Evolutionary conservation across 2,888 invertebrate genomes (phyloP), one percentile per base, ranked within the genome.

Genomic region (Lathronympha strigana): DNA sequence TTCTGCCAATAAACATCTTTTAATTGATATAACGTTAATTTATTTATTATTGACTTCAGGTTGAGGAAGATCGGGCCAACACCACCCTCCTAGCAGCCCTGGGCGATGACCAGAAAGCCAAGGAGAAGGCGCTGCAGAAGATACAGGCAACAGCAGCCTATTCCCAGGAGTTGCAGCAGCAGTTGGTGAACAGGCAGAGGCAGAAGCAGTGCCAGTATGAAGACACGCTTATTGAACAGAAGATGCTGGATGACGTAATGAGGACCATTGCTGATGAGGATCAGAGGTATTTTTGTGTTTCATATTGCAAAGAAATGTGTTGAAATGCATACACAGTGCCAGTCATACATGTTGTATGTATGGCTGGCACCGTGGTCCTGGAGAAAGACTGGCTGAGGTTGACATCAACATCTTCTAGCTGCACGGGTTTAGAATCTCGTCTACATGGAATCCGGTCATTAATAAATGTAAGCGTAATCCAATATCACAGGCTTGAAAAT

Each of bases 241-340:
- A 93, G 72, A 92, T 94, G 87, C 81, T 94, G 4, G 94, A 95
- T 71, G 94, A 94, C 40, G 87, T 94, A 31, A 87, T 93, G 70
- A 87, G 90, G 72, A 88, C 93, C n/a, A 88, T 94, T 0, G 90
- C 93, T 33, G 93, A 94, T 77, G 95, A 95, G 77, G 94, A 94
- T 75, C 87, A 92, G 72, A 88, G 90, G 93, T 93, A 69, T 36
- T 36, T 13, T n/a, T n/a, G 2, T 36, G 13, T n/a, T 36, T 2
- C 25, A n/a, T 9, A 28, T 28, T 3, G n/a, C n/a, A n/a, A n/a
- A n/a, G n/a, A n/a, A n/a, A n/a, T n/a, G n/a, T n/a, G n/a, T n/a
- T n/a, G n/a, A n/a, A n/a, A n/a, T n/a, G n/a, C n/a, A n/a, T n/a
- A n/a, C n/a, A n/a, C n/a, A n/a, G n/a, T n/a, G n/a, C n/a, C n/a